A percentile compares a stretch with the other conserved stretches of the same genome.
phyloP scores from a whole-genome alignment of 2,113 vertebrate genomes.

The Strix aluco region DNA sequence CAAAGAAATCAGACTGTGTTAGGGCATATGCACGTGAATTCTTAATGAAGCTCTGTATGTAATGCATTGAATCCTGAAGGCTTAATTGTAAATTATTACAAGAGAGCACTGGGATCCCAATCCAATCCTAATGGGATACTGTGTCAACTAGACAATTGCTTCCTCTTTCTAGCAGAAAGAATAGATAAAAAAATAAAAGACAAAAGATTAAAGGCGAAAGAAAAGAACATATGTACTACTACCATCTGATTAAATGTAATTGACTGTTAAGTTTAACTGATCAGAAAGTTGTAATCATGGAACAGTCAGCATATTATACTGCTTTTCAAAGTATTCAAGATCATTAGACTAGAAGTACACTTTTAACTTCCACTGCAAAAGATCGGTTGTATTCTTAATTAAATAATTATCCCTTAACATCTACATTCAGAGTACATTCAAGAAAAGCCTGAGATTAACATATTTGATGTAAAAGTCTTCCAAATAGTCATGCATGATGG shows the following conservation, averaged over 20 bases:
- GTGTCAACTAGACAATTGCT: neutral
- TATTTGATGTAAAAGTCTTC: neutral
- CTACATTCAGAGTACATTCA: neutral
- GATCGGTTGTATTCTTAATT: slow-evolving; percentile 18
- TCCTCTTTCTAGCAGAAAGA: neutral
- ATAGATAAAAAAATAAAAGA: neutral
- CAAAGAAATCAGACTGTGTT: neutral
- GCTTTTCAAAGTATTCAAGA: neutral
- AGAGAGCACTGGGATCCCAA: neutral
- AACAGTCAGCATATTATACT: neutral
- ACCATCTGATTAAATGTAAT: neutral
- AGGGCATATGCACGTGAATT: neutral
- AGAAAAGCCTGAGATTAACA: neutral
- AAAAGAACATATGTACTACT: neutral
- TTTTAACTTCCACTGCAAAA: slow-evolving; percentile 9
- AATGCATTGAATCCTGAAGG: neutral
- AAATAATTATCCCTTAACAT: neutral
- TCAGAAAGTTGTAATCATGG: neutral
- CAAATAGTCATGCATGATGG: neutral
- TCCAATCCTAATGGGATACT: neutral
- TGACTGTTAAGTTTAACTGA: neutral
- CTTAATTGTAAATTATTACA: neutral
- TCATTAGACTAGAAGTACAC: neutral
- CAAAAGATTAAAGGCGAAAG: neutral
- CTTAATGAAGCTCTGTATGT: neutral